Percentiles rank a stretch among this genome's conserved stretches.
These are phyloP conservation scores for Halictus ligatus DNA, from an alignment of 2,888 invertebrate genomes.

Conservation along the genomic window DNA sequence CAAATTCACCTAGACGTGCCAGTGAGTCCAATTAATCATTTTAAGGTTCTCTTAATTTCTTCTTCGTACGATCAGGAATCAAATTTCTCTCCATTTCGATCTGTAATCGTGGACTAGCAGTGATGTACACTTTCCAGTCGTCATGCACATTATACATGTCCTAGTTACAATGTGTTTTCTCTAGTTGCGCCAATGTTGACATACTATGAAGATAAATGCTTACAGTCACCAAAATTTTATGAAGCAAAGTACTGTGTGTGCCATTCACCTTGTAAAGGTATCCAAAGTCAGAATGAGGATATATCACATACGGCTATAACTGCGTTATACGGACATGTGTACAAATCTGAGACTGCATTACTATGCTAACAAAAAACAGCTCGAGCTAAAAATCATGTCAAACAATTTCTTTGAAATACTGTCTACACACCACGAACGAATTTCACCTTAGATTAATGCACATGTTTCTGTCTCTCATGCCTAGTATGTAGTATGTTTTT, in stretches of 20 bases:
- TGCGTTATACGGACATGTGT: slow-evolving; percentile 58
- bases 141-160: slow-evolving; percentile 56
- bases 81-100: slow-evolving; percentile 37
- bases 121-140: slow-evolving; percentile 67
- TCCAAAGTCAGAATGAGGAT: slow-evolving; percentile 69
- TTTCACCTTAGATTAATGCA: slow-evolving; percentile 60
- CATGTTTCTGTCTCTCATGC: slow-evolving; percentile 57
- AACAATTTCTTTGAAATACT: not conserved
- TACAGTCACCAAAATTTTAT: slow-evolving; percentile 80
- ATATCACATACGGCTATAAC: slow-evolving; percentile 60
- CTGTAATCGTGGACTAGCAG: slow-evolving; percentile 63
- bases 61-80: slow-evolving; percentile 20
- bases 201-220: slow-evolving; percentile 81
- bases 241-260: slow-evolving; percentile 80
- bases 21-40: slow-evolving; percentile 79
- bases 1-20: slow-evolving; percentile 84
- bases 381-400: not conserved
- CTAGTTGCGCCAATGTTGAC: slow-evolving; percentile 80
- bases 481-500: slow-evolving; percentile 60
- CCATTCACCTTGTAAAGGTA: slow-evolving; percentile 80
- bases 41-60: slow-evolving; percentile 26
- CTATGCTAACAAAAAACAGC: not conserved
- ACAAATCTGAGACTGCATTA: slow-evolving; percentile 48
- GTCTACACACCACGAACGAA: not conserved
- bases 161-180: slow-evolving; percentile 77